phyloP scores from a whole-genome alignment of 1,140 invertebrate species.

The Drosophila ficusphila region DNA sequence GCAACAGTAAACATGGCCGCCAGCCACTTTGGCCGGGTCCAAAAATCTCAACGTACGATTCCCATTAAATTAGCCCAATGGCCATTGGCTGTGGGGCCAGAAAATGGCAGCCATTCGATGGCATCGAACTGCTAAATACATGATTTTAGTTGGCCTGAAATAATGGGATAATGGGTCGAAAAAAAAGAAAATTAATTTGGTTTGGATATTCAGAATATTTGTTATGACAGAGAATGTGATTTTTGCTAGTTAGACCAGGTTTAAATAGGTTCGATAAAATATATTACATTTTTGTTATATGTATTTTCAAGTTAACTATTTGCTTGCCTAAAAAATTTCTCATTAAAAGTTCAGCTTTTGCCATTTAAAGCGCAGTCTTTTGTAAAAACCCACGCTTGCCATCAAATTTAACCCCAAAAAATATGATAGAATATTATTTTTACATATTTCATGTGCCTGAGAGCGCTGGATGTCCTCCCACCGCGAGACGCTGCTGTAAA shows the following conservation, averaged over 20 bases:
- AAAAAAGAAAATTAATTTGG: background rate
- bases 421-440: slow-evolving; percentile 12
- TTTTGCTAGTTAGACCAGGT: no score
- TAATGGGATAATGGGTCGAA: background rate
- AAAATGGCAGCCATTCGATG: slow-evolving; percentile 17
- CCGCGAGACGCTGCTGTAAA: slow-evolving; percentile 26
- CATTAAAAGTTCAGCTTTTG: background rate
- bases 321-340: background rate
- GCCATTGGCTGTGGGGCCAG: slow-evolving; percentile 38
- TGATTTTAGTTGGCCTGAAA: background rate
- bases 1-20: slow-evolving; percentile 39
- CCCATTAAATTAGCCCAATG: slow-evolving; percentile 53
- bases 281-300: background rate
- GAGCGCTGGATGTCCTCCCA: background rate
- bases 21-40: slow-evolving; percentile 38
- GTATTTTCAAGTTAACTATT: background rate
- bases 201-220: background rate
- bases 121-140: background rate
- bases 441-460: slow-evolving; percentile 27
- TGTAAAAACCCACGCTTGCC: background rate
- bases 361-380: no score
- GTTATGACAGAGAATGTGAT: no score
- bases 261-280: background rate
- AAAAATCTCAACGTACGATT: slow-evolving; percentile 42
- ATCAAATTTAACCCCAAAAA: background rate